phyloP scores from a whole-genome alignment of 2,888 invertebrate genomes.

The Sericinus montela region DNA sequence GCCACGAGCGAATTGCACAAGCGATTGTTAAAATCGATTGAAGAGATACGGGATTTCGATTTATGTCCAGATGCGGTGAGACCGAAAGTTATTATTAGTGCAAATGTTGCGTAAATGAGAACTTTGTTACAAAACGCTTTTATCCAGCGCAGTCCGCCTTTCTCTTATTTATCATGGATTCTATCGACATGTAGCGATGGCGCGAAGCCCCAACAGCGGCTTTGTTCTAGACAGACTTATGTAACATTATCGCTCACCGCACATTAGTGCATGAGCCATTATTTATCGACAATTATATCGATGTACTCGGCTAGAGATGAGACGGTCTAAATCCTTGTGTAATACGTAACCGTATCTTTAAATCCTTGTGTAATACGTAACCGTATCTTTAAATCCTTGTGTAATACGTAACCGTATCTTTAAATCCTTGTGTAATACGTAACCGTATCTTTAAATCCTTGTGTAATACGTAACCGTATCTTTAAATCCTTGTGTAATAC shows the following conservation, averaged over 20 bases:
- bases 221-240: conserved; percentile 6
- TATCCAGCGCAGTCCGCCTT: conserved; percentile 38
- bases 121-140: conserved; percentile 43
- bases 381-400: too few species aligned
- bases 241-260: background rate
- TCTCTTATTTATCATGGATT: conserved; percentile 33
- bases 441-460: too few species aligned
- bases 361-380: too few species aligned
- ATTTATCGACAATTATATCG: background rate
- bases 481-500: too few species aligned
- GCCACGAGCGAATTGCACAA: background rate
- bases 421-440: too few species aligned
- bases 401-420: too few species aligned
- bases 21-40: conserved; percentile 5
- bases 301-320: background rate
- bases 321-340: too few species aligned
- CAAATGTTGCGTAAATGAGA: conserved; percentile 37
- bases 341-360: too few species aligned
- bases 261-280: background rate
- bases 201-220: background rate
- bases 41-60: background rate
- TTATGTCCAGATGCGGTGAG: background rate
- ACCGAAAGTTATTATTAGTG: conserved; percentile 35
- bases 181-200: conserved; percentile 16
- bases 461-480: too few species aligned